These are phyloP conservation scores for Cerastoderma edule DNA, from an alignment of 2,888 invertebrate species.

Conservation along the genomic window DNA sequence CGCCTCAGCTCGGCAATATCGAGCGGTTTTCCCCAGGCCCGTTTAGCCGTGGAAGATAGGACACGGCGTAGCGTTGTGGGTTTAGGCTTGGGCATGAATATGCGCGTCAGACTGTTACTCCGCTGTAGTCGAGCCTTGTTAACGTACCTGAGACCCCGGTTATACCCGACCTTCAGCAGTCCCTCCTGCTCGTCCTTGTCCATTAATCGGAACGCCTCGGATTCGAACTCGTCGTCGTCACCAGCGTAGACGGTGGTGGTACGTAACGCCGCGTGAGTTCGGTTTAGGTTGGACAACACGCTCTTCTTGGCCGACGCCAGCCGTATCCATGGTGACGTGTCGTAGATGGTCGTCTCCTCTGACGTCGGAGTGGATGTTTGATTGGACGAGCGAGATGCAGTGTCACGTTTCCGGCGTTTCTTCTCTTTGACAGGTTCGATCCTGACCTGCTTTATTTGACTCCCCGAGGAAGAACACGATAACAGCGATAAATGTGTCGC, in stretches of 20 bases:
- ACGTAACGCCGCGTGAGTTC: conserved; percentile 45
- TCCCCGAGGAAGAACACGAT: conserved; percentile 58
- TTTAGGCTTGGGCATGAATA: conserved; percentile 21
- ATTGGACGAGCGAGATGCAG: conserved; percentile 39
- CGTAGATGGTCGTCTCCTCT: conserved; percentile 25
- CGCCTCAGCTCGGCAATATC: conserved; percentile 67
- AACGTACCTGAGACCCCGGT: conserved; percentile 52
- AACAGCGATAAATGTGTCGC: conserved; percentile 70
- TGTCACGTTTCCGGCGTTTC: conserved; percentile 36
- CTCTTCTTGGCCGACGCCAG: no score
- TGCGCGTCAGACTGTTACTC: conserved; percentile 61
- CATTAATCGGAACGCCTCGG: conserved; percentile 58
- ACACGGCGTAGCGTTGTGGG: conserved; percentile 23
- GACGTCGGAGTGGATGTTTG: no score
- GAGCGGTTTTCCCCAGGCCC: conserved; percentile 54
- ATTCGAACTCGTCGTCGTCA: conserved; percentile 55
- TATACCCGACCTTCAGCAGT: conserved; percentile 52
- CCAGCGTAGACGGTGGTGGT: conserved; percentile 35
- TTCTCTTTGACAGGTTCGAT: conserved; percentile 27
- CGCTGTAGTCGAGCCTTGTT: conserved; percentile 48
- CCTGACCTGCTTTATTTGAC: conserved; percentile 20
- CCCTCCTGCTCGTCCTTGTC: conserved; percentile 63
- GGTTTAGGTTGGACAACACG: conserved; percentile 64
- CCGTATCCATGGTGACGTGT: conserved; percentile 63
- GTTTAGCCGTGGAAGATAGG: conserved; percentile 57